A percentile compares a stretch with the other conserved stretches of the same genome.
These are phyloP conservation scores for Tipula unca DNA, from an alignment of 2,888 invertebrate species.

Conservation along the genomic window DNA sequence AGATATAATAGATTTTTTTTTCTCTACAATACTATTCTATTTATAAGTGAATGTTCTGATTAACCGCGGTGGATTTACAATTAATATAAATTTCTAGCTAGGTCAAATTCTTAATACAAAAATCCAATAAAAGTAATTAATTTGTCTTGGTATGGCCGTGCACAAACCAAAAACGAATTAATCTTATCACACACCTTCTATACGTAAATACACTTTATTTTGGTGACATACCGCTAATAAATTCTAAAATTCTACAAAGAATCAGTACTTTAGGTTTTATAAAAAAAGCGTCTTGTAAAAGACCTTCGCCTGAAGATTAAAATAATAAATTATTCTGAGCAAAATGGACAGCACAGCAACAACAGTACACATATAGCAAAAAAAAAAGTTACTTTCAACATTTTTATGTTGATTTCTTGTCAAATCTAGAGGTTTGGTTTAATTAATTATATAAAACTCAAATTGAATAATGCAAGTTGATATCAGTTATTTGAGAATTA, in stretches of 20 bases:
- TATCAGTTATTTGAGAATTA: neutral
- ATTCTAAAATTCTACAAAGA: neutral
- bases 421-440: constrained; percentile 8
- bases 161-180: neutral
- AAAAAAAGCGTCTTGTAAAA: neutral
- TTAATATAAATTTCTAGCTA: neutral
- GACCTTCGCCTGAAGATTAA: neutral
- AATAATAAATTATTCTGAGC: constrained; percentile 4
- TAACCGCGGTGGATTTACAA: neutral
- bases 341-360: neutral
- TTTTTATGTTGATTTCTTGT: neutral
- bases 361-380: neutral
- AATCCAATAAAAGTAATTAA: neutral
- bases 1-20: no score
- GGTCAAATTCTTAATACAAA: neutral
- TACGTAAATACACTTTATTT: neutral
- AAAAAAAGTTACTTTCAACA: neutral
- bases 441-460: neutral
- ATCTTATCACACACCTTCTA: neutral
- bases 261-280: neutral
- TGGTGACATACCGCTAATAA: neutral
- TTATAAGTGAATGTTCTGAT: neutral
- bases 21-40: neutral
- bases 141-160: neutral
- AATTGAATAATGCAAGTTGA: neutral